These are phyloP conservation scores for Frankliniella intonsa DNA, from an alignment of 2,888 invertebrate genomes.

Conservation along the genomic window DNA sequence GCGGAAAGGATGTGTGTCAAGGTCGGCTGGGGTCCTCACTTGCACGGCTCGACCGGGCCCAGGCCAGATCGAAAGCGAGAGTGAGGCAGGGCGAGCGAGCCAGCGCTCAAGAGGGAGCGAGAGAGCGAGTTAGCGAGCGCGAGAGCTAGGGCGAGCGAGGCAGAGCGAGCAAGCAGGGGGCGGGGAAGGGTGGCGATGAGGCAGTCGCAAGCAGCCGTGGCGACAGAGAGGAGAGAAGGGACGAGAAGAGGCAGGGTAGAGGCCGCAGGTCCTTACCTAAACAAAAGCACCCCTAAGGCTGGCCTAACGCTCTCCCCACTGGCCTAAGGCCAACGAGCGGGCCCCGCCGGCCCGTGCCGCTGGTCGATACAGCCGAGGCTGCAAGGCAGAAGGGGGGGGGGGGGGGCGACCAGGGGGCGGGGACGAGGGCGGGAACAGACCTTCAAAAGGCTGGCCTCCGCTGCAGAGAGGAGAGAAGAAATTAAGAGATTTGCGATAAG, in stretches of 20 bases:
- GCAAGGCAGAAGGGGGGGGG: neutral
- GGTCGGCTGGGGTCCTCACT: neutral
- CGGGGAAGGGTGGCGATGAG: neutral
- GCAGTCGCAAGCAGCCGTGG: neutral
- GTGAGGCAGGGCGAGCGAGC: slow-evolving; percentile 4
- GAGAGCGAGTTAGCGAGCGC: neutral
- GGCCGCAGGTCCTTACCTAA: no score
- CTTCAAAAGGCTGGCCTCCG: neutral
- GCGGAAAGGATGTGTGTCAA: neutral
- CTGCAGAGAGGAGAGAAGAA: no score
- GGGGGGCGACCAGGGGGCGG: neutral
- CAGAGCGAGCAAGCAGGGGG: neutral
- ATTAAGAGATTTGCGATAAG: no score
- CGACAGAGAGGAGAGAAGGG: no score
- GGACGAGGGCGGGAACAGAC: neutral
- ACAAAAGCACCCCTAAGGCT: no score
- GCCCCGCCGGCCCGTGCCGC: no score
- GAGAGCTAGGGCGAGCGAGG: neutral
- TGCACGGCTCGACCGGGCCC: neutral
- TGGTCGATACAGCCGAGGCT: no score
- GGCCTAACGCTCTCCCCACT: no score
- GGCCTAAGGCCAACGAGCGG: no score
- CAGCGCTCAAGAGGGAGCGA: neutral
- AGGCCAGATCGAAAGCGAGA: neutral
- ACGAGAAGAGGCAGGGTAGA: no score